phyloP scores from a whole-genome alignment of 2,888 invertebrate genomes.

The Pyrocoelia pectoralis region DNA sequence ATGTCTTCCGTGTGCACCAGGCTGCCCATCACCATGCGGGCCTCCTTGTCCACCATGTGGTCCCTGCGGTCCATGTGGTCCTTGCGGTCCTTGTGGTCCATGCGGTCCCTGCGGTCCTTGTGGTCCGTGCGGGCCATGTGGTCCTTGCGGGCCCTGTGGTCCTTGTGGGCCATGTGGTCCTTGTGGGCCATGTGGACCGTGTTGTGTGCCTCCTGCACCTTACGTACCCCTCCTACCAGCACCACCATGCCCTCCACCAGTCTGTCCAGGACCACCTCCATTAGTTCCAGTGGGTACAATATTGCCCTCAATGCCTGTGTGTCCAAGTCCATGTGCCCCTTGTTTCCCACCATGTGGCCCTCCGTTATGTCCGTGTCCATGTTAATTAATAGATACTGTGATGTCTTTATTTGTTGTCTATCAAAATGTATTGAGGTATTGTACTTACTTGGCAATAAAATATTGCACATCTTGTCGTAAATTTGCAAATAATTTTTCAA shows the following conservation, averaged over 20 bases:
- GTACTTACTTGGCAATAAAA: too few relatives aligned
- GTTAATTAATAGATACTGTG: slow-evolving; percentile 24
- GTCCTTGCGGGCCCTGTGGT: slow-evolving; percentile 56
- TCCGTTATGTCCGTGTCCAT: slow-evolving; percentile 44
- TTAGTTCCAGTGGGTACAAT: slow-evolving; percentile 37
- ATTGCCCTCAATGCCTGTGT: slow-evolving; percentile 32
- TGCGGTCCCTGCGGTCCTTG: slow-evolving; percentile 57
- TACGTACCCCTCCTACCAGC: slow-evolving; percentile 36
- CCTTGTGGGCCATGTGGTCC: slow-evolving; percentile 59
- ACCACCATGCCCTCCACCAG: slow-evolving; percentile 37
- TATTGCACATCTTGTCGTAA: too few relatives aligned
- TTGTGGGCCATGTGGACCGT: slow-evolving; percentile 54
- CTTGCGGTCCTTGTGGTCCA: slow-evolving; percentile 49
- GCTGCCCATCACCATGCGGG: slow-evolving; percentile 65
- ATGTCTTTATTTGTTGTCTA: too few relatives aligned
- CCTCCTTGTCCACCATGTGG: slow-evolving; percentile 58
- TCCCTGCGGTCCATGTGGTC: slow-evolving; percentile 56
- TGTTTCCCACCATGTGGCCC: slow-evolving; percentile 37
- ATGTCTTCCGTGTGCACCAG: not conserved
- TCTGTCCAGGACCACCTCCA: slow-evolving; percentile 35
- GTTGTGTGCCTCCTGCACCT: slow-evolving; percentile 44
- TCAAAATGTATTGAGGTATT: too few relatives aligned
- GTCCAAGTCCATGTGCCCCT: slow-evolving; percentile 37
- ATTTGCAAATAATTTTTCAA: too few relatives aligned
- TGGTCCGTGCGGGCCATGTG: slow-evolving; percentile 45